Evolutionary conservation across 2,888 invertebrate genomes (phyloP), one percentile per base, ranked within the genome.

Genomic region (Drosophila meridiana): DNA sequence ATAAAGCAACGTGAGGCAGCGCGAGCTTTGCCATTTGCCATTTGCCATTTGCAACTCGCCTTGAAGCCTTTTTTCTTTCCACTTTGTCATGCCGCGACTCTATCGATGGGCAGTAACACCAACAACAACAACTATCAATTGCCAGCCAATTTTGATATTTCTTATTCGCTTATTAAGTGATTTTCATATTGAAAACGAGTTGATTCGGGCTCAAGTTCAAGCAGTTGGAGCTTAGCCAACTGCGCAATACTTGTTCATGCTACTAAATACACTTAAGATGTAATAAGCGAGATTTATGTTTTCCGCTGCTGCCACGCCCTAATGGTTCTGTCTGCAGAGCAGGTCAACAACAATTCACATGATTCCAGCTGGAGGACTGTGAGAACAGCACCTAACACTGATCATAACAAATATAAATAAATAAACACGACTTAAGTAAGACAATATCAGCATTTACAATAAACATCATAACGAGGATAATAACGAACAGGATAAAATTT

Each of bases 1-100:
- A 52, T 20, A 32, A 62, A 53, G 48, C 65, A 53, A 58, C 50
- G 38, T 20, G 62, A 50, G 20, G 43, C 43, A 59, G 40, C 42
- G 48, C 28, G 45, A 55, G 62, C 52, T 50, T 40, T 42, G 56
- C 56, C 40, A 28, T 56, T 59, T 70, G 56, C 47, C 65, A 47
- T 76, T 75, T 63, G 50, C 68, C 65, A 69, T 61, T 69, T 73
- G 68, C 57, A 43, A 66, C 38, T 73, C 61, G 75, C 36, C 76
- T 73, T 76, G 78, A 56, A 76, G 76, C 76, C 76, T 76, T 76
- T 76, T 42, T 77, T 63, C 30, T 36, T 45, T 14, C 32, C n/a
- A 56, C 56, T 36, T 56, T 38, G 57, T 75, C 72, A 76, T 58
- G 74, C 36, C 68, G 28, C 52, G 58, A 43, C 47, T 57, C 45